A percentile compares a stretch with the other conserved stretches of the same genome.
Conservation (phyloP, 2,888 invertebrate species). For the Sialis lutaria region DNA sequence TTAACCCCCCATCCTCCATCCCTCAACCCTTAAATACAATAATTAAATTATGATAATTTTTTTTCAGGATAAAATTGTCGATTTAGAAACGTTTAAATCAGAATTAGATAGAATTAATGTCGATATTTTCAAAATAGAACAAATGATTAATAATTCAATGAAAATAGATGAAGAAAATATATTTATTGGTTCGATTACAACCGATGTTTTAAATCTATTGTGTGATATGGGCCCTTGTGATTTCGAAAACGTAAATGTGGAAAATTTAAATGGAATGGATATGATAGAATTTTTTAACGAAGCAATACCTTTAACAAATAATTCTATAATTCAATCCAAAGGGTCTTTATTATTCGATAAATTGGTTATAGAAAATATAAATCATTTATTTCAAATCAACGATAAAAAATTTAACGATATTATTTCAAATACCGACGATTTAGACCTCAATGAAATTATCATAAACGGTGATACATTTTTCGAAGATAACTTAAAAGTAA, state of each 20-base stretch:
- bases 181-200: not conserved
- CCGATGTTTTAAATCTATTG: slow-evolving; percentile 7
- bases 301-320: slow-evolving; percentile 15
- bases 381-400: slow-evolving; percentile 17
- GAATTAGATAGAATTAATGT: not conserved
- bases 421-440: slow-evolving; percentile 13
- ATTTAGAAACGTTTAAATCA: not conserved
- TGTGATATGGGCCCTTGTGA: slow-evolving; percentile 6
- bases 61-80: no score
- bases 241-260: slow-evolving; percentile 14
- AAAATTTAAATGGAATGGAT: slow-evolving; percentile 16
- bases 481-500: slow-evolving; percentile 14
- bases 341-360: slow-evolving; percentile 16
- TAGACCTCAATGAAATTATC: slow-evolving; percentile 12
- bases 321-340: slow-evolving; percentile 14
- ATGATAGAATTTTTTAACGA: slow-evolving; percentile 15
- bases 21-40: no score
- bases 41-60: no score
- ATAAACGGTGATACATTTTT: slow-evolving; percentile 18
- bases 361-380: slow-evolving; percentile 15
- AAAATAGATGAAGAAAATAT: not conserved
- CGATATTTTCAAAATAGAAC: not conserved
- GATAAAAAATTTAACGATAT: slow-evolving; percentile 14
- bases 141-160: not conserved
- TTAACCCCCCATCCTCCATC: no score